phyloP scores from a whole-genome alignment of 1,140 invertebrate genomes.

The Leptopilina clavipes region DNA sequence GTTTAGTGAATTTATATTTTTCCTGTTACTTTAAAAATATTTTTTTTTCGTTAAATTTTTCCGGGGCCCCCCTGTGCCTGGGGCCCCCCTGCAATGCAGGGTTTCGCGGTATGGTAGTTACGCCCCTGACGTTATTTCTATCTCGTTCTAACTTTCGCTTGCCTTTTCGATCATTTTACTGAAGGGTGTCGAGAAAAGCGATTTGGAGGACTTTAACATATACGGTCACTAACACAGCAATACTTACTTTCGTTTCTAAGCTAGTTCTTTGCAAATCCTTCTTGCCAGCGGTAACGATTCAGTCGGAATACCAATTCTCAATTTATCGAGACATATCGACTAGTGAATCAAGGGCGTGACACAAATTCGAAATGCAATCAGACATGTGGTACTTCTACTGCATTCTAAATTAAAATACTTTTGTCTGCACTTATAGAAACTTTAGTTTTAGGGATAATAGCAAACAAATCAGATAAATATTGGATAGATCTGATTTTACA shows the following conservation, averaged over 20 bases:
- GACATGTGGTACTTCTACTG: slow-evolving; percentile 57
- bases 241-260: slow-evolving; percentile 50
- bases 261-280: slow-evolving; percentile 73
- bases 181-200: slow-evolving; percentile 54
- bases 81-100: no score
- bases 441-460: background rate
- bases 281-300: slow-evolving; percentile 64
- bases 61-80: no score
- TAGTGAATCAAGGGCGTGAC: slow-evolving; percentile 74
- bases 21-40: no score
- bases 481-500: background rate
- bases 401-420: slow-evolving; percentile 66
- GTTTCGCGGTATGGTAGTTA: no score
- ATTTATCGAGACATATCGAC: slow-evolving; percentile 74
- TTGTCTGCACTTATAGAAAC: background rate
- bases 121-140: no score
- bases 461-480: background rate
- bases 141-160: no score
- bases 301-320: slow-evolving; percentile 72
- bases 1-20: no score
- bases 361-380: slow-evolving; percentile 76
- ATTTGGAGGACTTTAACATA: slow-evolving; percentile 72
- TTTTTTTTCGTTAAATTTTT: no score
- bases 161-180: no score
- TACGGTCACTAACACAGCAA: slow-evolving; percentile 51